Evolutionary conservation across 1,140 invertebrate species (phyloP), one percentile per base, ranked within the genome.

Genomic region (Bombus vancouverensis): DNA sequence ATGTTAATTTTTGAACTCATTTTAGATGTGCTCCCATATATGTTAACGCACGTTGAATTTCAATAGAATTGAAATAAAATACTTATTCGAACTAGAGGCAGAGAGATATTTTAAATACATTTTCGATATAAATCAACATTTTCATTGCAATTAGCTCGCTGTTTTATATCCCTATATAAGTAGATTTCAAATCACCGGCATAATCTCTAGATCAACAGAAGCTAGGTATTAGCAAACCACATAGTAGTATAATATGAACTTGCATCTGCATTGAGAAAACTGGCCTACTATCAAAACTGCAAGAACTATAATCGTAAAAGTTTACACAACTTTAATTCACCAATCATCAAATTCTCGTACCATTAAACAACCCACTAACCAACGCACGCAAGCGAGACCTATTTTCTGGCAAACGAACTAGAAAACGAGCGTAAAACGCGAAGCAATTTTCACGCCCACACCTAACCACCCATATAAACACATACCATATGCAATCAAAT

Each of bases 371-470:
- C 10, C 57, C 13, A 18, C 37, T 77, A 59, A 18, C 22, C 34
- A 34, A 39, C 34, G 37, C 37, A 62, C 53, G 37, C 65, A n/a
- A 66, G 76, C 42, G 62, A 59, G 44, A 70, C 65, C 77, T 66
- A 79, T 79, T 79, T 53, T 13, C n/a, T 34, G 32, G 39, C 53
- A 42, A 42, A 32, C 70, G 70, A 81, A 65, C 53, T 59, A 74
- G 66, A 74, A 44, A 75, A 76, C 72, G 65, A 75, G 59, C 81
- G 72, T 83, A 47, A 75, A 83, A 83, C 34, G 62, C 72, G 18
- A 2, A 1, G 57, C 81, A 66, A 83, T 83, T 83, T 76, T 57
- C 81, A 65, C 57, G 53, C 25, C 81, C 15, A n/a, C 22, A 12
- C 34, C 42, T 34, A 44, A 44, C 53, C 42, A 32, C 53, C 74